Percentiles rank a stretch among this genome's conserved stretches.
These are phyloP conservation scores for Ovis canadensis DNA, from an alignment of 2,113 vertebrate genomes.

Conservation along the genomic window DNA sequence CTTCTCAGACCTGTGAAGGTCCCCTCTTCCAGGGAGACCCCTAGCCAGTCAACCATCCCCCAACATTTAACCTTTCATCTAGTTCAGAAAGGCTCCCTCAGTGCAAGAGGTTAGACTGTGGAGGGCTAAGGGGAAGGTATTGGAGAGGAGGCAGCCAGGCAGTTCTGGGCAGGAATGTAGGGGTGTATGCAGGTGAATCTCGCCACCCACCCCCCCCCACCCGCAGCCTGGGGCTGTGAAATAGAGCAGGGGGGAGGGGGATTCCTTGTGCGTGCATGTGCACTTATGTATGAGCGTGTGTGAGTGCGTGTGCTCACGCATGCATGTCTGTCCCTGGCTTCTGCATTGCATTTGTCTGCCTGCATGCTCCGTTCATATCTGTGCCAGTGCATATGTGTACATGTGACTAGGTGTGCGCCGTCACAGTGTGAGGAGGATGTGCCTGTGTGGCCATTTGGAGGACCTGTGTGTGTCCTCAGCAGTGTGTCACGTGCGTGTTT, in stretches of 20 bases:
- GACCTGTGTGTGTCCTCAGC: background rate
- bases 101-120: background rate
- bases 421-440: background rate
- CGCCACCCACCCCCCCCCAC: accelerated
- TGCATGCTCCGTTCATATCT: background rate
- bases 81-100: background rate
- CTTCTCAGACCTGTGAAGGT: background rate
- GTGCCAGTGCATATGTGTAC: background rate
- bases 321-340: background rate
- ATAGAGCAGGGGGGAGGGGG: background rate
- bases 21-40: background rate
- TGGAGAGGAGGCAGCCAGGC: background rate
- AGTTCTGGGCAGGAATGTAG: background rate
- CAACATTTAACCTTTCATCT: conserved; percentile 1
- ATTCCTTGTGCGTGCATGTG: background rate
- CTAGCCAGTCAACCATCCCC: background rate
- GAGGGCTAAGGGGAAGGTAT: background rate
- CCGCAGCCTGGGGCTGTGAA: background rate
- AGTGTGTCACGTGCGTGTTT: conserved; percentile 10
- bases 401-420: conserved; percentile 12
- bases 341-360: background rate
- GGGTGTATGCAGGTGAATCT: background rate
- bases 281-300: background rate
- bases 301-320: background rate
- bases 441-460: background rate